Percentiles rank a stretch among this genome's conserved stretches.
These are phyloP conservation scores for Ypsolopha sequella DNA, from an alignment of 2,888 invertebrate species.

Conservation along the genomic window DNA sequence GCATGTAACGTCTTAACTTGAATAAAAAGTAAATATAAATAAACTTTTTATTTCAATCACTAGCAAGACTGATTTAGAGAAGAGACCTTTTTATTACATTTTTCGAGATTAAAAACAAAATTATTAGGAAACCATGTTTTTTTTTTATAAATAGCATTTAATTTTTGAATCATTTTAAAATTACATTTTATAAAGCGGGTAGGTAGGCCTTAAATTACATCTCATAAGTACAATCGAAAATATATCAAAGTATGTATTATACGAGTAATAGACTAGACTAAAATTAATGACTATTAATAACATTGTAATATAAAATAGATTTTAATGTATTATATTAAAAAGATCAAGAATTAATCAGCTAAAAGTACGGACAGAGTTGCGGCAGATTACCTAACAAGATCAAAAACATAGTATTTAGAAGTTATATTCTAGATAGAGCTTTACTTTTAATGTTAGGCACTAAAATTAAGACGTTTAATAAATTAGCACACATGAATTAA, in stretches of 20 bases:
- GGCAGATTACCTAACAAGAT: slow-evolving; percentile 27
- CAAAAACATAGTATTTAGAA: slow-evolving; percentile 25
- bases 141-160: slow-evolving; percentile 39
- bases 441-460: slow-evolving; percentile 31
- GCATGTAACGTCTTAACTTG: not conserved
- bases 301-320: slow-evolving; percentile 53
- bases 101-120: not conserved
- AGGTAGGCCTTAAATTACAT: slow-evolving; percentile 41
- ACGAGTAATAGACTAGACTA: slow-evolving; percentile 31
- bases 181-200: slow-evolving; percentile 44
- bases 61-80: not conserved
- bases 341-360: slow-evolving; percentile 34
- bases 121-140: slow-evolving; percentile 9
- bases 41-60: slow-evolving; percentile 1
- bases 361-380: slow-evolving; percentile 26
- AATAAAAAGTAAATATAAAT: slow-evolving; percentile 1
- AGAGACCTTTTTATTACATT: not conserved
- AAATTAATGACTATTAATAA: slow-evolving; percentile 44
- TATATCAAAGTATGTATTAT: slow-evolving; percentile 40
- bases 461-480: slow-evolving; percentile 45
- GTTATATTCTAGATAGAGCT: slow-evolving; percentile 21
- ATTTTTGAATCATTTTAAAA: slow-evolving; percentile 55
- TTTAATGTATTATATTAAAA: slow-evolving; percentile 39
- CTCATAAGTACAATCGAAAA: slow-evolving; percentile 50
- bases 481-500: slow-evolving; percentile 31